phyloP scores from a whole-genome alignment of 2,797 vertebrate genomes.

The Pangasius krempfi region DNA sequence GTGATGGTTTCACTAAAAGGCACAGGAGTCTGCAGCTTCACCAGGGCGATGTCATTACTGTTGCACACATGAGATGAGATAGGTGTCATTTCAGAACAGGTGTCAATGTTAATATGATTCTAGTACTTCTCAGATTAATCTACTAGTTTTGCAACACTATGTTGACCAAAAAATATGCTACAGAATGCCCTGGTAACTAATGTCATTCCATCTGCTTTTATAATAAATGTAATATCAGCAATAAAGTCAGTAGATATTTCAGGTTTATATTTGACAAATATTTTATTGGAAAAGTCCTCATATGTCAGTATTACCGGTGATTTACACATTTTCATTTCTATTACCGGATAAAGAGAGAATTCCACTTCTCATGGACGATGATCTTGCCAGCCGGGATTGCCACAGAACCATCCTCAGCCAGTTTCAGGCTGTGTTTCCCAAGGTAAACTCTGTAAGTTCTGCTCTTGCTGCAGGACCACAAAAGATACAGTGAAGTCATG shows the following conservation, averaged over 20 bases:
- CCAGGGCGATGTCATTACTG: conserved; percentile 87
- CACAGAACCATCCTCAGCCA: conserved; percentile 66
- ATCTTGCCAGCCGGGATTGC: conserved; percentile 68
- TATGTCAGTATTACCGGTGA: neutral
- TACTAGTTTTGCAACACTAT: neutral
- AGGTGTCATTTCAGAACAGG: neutral
- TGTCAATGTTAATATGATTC: conserved; percentile 1
- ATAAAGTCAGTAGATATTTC: neutral
- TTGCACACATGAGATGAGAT: conserved; percentile 8
- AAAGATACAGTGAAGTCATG: neutral
- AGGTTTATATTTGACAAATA: neutral
- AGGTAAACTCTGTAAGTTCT: conserved; percentile 76
- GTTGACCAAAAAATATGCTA: neutral
- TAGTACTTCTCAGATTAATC: neutral
- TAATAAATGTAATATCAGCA: neutral
- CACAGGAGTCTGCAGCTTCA: conserved; percentile 80
- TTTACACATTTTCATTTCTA: neutral
- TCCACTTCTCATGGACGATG: conserved; percentile 80
- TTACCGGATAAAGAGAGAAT: conserved; percentile 74
- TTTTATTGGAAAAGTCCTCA: neutral
- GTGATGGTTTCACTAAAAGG: conserved; percentile 73
- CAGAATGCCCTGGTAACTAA: neutral
- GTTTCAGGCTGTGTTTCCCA: conserved; percentile 80
- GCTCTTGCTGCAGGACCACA: conserved; percentile 62
- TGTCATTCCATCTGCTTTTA: neutral